Evolutionary conservation across 2,113 vertebrate species (phyloP).

Genomic region (Muntiacus reevesi): DNA sequence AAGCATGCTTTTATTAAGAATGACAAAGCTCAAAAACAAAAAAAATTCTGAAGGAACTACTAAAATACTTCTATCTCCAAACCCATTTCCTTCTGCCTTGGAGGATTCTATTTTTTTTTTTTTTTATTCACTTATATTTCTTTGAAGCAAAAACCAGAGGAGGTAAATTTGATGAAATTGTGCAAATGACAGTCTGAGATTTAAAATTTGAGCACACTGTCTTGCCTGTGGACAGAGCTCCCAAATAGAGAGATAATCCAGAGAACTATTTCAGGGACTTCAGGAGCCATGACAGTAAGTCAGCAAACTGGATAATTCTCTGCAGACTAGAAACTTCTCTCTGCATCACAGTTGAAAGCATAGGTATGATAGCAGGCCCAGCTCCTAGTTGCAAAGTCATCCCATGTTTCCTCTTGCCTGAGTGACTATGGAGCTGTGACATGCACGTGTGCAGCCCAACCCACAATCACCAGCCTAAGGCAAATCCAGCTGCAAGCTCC

Average conservation of each 20-base stretch:
- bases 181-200: background rate
- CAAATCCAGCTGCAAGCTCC: background rate
- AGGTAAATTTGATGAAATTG: slow-evolving; percentile 25
- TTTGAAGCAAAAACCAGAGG: slow-evolving; percentile 23
- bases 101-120: background rate
- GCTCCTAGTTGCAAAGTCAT: background rate
- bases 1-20: background rate
- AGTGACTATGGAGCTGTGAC: background rate
- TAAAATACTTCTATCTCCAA: background rate
- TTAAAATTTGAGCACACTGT: background rate
- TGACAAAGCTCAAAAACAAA: background rate
- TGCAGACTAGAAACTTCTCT: slow-evolving; percentile 23
- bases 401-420: background rate
- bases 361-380: background rate
- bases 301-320: background rate
- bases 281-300: background rate
- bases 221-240: background rate
- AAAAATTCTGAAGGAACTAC: background rate
- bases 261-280: background rate
- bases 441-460: background rate
- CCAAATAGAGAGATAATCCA: background rate
- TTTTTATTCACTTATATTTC: background rate
- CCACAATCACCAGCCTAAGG: background rate
- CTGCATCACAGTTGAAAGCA: background rate
- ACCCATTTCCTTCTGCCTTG: background rate